Evolutionary conservation across 1,140 invertebrate species (phyloP).

Genomic region (Pogonomyrmex californicus): DNA sequence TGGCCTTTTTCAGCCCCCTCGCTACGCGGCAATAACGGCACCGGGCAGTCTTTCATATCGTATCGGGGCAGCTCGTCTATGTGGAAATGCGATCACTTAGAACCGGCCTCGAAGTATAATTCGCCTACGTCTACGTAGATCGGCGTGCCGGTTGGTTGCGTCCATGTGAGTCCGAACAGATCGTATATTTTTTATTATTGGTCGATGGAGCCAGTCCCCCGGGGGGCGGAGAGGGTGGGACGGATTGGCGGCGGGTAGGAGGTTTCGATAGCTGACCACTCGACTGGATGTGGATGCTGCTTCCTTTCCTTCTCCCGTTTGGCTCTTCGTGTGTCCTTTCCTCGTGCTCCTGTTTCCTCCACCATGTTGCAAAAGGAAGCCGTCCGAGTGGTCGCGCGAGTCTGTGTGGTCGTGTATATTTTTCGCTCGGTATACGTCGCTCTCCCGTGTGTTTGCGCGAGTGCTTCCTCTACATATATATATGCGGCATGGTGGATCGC

Average conservation of each 20-base stretch:
- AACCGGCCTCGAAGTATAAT: slow-evolving; percentile 85
- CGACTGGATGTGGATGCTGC: slow-evolving; percentile 77
- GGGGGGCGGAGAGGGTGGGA: slow-evolving; percentile 56
- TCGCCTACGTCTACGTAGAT: slow-evolving; percentile 72
- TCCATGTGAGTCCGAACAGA: slow-evolving; percentile 75
- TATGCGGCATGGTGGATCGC: slow-evolving; percentile 74
- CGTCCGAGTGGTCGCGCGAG: slow-evolving; percentile 57
- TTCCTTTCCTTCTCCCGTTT: slow-evolving; percentile 49
- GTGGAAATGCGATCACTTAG: slow-evolving; percentile 87
- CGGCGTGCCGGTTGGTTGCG: slow-evolving; percentile 67
- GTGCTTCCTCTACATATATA: slow-evolving; percentile 43
- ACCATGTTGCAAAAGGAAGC: slow-evolving; percentile 67
- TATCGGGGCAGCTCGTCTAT: slow-evolving; percentile 85
- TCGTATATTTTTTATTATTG: slow-evolving; percentile 86
- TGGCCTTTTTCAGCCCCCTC: slow-evolving; percentile 61
- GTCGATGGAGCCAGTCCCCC: slow-evolving; percentile 74
- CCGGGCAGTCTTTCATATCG: slow-evolving; percentile 81
- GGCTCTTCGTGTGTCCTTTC: slow-evolving; percentile 45
- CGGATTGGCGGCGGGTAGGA: slow-evolving; percentile 66
- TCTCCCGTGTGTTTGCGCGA: slow-evolving; percentile 64
- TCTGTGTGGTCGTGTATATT: slow-evolving; percentile 51
- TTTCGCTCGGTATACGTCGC: slow-evolving; percentile 48
- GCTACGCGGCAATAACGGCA: slow-evolving; percentile 75
- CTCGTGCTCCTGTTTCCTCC: slow-evolving; percentile 62
- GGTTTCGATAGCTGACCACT: slow-evolving; percentile 85